These are phyloP conservation scores for Aricia artaxerxes DNA, from an alignment of 2,888 invertebrate genomes.

Conservation along the genomic window DNA sequence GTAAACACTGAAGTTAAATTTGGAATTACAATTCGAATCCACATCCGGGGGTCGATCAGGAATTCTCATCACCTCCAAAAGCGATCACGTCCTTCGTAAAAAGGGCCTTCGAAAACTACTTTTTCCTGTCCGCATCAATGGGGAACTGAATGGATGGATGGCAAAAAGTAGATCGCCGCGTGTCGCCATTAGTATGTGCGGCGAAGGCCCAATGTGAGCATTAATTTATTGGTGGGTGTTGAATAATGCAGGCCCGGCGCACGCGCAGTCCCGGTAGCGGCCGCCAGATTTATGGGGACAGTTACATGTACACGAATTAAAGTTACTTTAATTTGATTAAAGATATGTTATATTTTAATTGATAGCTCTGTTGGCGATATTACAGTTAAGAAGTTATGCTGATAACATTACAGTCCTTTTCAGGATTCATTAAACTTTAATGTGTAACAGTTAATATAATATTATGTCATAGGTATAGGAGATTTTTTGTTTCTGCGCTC, in stretches of 20 bases:
- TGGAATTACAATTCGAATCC: conserved; percentile 37
- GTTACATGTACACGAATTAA: conserved; percentile 22
- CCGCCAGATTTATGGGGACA: conserved; percentile 38
- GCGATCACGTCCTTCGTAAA: conserved; percentile 68
- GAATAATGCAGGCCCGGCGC: conserved; percentile 66
- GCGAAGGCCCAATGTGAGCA: conserved; percentile 69
- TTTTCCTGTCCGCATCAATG: conserved; percentile 72
- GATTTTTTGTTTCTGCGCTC: too few relatives aligned
- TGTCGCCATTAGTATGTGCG: conserved; percentile 77
- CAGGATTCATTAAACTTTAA: too few relatives aligned
- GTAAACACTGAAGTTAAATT: conserved; percentile 22
- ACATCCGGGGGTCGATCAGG: conserved; percentile 54
- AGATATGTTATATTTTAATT: neutral
- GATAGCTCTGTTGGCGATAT: neutral
- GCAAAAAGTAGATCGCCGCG: conserved; percentile 71
- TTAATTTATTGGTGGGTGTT: conserved; percentile 76
- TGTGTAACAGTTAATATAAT: too few relatives aligned
- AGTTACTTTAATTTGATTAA: neutral
- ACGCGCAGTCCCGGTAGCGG: conserved; percentile 54
- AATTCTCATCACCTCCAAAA: conserved; percentile 63
- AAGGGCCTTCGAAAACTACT: conserved; percentile 52
- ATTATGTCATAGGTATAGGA: too few relatives aligned
- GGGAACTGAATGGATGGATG: conserved; percentile 66
- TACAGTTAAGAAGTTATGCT: neutral
- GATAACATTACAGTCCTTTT: neutral